Percentiles rank a stretch among this genome's conserved stretches.
phyloP scores from a whole-genome alignment of 2,888 invertebrate species.

The Abscondita cerata region DNA sequence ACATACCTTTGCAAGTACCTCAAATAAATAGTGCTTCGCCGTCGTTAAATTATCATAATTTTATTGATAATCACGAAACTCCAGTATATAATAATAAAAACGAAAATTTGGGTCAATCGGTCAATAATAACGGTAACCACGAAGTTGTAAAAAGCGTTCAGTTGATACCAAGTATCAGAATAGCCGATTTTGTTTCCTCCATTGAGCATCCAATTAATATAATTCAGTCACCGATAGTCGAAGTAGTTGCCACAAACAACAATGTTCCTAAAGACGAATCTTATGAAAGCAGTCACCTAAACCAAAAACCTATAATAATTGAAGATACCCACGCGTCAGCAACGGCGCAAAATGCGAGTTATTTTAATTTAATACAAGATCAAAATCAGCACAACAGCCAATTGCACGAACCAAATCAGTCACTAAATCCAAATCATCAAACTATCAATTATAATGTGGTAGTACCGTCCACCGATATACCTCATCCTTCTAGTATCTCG shows the following conservation, averaged over 20 bases:
- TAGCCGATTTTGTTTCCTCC: slow-evolving; percentile 73
- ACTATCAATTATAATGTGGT: background rate
- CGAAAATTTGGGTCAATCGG: no score
- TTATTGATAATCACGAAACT: background rate
- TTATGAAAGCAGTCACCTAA: slow-evolving; percentile 16
- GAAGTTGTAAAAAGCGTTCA: slow-evolving; percentile 57
- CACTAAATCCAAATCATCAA: background rate
- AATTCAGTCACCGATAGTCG: slow-evolving; percentile 73
- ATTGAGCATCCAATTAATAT: slow-evolving; percentile 76
- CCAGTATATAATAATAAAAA: background rate
- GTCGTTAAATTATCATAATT: slow-evolving; percentile 62
- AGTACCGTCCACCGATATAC: background rate
- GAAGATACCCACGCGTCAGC: slow-evolving; percentile 62
- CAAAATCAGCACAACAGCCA: slow-evolving; percentile 44
- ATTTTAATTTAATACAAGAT: slow-evolving; percentile 29
- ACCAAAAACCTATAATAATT: slow-evolving; percentile 56
- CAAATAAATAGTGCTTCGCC: background rate
- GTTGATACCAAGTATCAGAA: slow-evolving; percentile 69
- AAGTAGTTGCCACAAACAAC: slow-evolving; percentile 55
- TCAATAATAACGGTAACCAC: slow-evolving; percentile 1
- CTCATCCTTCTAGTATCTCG: background rate
- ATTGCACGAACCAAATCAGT: slow-evolving; percentile 4
- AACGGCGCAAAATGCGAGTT: slow-evolving; percentile 48
- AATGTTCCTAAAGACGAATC: slow-evolving; percentile 27
- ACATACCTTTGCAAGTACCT: slow-evolving; percentile 42